Evolutionary conservation across 2,113 vertebrate genomes (phyloP), one percentile per base, ranked within the genome.

Genomic region (Corythoichthys haematopterus): DNA sequence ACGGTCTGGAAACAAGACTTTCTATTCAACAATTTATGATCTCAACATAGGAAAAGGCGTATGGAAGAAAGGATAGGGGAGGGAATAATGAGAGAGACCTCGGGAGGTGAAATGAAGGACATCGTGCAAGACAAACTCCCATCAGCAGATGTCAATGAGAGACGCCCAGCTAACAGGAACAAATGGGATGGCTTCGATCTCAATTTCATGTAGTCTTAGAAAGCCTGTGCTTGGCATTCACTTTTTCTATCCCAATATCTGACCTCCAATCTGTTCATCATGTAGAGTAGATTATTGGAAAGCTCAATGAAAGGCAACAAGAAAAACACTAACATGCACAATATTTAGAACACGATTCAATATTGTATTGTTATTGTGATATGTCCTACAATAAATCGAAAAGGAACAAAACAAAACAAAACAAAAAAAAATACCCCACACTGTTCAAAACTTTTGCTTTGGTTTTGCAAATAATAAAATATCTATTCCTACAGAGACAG

Each of bases 21-120:
- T 86, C 85, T 87, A 86, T 89, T 88, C 87, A 82, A 83, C 83
- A 88, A 88, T 91, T 91, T 91, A 89, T 88, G 88, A 81, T 86
- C 82, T 80, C 75, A 48, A 75, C 66, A 64, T 72, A 51, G 73
- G 60, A 66, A 74, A 65, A 78, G 75, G 71, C 81, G 81, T 72
- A 65, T 59, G 52, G 68, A 76, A 64, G 47, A 80, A 71, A 78
- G 65, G 68, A 52, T 65, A 68, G 70, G 47, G 71, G 76, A 48
- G 78, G 79, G 67, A 69, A 75, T 67, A 73, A 55, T 8, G 64
- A 69, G 52, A 77, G 71, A 80, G 85, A 87, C 85, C 88, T 87
- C 88, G 86, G 79, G 71, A 78, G 78, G 75, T 75, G 82, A 85
- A 86, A 83, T 83, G 82, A 91, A 91, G 88, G 88, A 85, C 87